These are phyloP conservation scores for Lochmaea crataegi DNA, from an alignment of 2,888 invertebrate genomes.

Conservation along the genomic window DNA sequence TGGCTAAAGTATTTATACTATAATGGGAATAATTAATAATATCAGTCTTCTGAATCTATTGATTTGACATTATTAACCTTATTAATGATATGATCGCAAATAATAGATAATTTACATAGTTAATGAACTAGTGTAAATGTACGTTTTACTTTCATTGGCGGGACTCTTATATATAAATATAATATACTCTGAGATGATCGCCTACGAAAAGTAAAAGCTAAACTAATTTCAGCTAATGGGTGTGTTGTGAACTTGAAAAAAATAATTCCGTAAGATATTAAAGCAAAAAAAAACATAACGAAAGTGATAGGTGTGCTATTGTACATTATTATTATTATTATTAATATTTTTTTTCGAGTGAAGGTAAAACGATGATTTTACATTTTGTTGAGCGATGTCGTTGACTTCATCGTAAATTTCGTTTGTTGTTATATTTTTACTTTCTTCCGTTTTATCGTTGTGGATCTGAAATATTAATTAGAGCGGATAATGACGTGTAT, in stretches of 20 bases:
- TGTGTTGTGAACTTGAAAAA: conserved; percentile 16
- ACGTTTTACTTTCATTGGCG: not conserved
- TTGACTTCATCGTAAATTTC: not conserved
- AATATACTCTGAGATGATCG: too few species aligned
- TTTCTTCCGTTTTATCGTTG: not conserved
- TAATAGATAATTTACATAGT: not conserved
- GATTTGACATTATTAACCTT: not conserved
- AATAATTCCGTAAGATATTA: not conserved
- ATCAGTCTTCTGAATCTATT: not conserved
- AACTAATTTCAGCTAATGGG: conserved; percentile 11
- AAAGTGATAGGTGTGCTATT: conserved; percentile 14
- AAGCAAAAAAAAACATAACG: not conserved
- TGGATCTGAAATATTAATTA: not conserved
- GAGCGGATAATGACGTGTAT: not conserved
- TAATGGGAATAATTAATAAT: not conserved
- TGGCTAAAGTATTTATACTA: not conserved
- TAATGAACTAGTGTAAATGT: not conserved
- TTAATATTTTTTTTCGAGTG: conserved; percentile 8
- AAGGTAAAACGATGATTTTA: conserved; percentile 6
- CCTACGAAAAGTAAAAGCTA: conserved; percentile 17
- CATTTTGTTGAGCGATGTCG: conserved; percentile 6
- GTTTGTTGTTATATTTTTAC: not conserved
- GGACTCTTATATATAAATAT: not conserved
- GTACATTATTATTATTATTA: not conserved
- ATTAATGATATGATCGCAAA: too few species aligned